phyloP scores from a whole-genome alignment of 2,113 vertebrate species.

The Struthidea cinerea region DNA sequence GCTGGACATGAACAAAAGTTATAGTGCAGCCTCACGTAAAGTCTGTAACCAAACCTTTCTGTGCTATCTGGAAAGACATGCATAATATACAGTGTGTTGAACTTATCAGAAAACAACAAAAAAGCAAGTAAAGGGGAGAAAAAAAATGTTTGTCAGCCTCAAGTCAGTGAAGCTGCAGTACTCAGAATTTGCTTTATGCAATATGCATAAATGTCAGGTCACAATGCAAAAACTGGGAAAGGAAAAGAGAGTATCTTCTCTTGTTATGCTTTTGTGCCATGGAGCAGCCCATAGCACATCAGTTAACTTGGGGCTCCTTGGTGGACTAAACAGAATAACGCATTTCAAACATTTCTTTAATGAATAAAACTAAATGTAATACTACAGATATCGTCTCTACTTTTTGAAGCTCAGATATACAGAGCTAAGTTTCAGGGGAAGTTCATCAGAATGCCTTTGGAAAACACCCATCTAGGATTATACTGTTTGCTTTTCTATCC shows the following conservation, averaged over 20 bases:
- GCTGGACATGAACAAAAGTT: background rate
- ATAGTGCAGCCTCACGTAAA: background rate
- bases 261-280: background rate
- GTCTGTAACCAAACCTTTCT: background rate
- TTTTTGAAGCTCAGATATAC: background rate
- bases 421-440: background rate
- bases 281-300: background rate
- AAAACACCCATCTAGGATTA: background rate
- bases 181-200: slow-evolving; percentile 19
- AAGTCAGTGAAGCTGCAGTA: background rate
- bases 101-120: background rate
- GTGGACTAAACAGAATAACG: background rate
- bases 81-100: background rate
- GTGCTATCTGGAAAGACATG: background rate
- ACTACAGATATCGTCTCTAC: background rate
- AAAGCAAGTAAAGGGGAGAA: background rate
- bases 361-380: background rate
- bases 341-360: background rate
- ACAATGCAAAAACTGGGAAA: background rate
- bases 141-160: background rate
- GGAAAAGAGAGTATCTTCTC: background rate
- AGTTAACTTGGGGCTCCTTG: background rate
- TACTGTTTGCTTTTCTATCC: background rate
- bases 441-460: background rate
- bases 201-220: slow-evolving; percentile 35